Percentiles rank a stretch among this genome's conserved stretches.
Evolutionary conservation across 1,140 invertebrate species (phyloP).

Genomic region (Eriosoma lanigerum): DNA sequence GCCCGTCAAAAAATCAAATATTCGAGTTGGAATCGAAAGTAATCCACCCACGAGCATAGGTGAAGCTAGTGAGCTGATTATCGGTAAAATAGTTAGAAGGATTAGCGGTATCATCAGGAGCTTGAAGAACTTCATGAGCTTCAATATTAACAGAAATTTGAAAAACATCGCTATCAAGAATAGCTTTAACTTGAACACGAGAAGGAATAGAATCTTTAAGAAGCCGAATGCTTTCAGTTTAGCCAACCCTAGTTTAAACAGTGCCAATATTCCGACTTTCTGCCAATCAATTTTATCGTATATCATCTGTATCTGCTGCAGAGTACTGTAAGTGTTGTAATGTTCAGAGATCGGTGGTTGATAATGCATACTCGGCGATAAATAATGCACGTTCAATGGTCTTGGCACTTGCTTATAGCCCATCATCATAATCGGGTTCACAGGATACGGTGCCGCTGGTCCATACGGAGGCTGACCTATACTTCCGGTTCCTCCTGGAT

Average conservation of each 20-base stretch:
- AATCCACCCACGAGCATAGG: not conserved
- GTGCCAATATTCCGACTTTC: constrained; percentile 42
- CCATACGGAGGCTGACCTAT: not conserved
- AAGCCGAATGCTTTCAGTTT: constrained; percentile 51
- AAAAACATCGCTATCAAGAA: constrained; percentile 35
- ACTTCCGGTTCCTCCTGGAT: not conserved
- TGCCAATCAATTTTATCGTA: constrained; percentile 44
- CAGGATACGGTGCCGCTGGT: not conserved
- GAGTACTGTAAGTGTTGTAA: not conserved
- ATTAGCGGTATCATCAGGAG: constrained; percentile 35
- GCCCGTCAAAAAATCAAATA: not conserved
- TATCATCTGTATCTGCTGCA: constrained; percentile 21
- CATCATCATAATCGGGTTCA: not conserved
- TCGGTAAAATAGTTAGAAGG: constrained; percentile 26
- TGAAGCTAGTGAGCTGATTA: constrained; percentile 12
- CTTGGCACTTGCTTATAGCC: not conserved
- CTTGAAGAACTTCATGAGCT: constrained; percentile 51
- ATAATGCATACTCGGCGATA: not conserved
- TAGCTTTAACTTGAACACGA: constrained; percentile 51
- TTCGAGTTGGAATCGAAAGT: not conserved
- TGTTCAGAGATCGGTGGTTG: not conserved
- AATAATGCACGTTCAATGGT: not conserved
- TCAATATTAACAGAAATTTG: constrained; percentile 51
- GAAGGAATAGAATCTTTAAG: constrained; percentile 48
- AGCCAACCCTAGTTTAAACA: constrained; percentile 49